These are phyloP conservation scores for Halocaridina rubra DNA, from an alignment of 2,888 invertebrate genomes.

Conservation along the genomic window DNA sequence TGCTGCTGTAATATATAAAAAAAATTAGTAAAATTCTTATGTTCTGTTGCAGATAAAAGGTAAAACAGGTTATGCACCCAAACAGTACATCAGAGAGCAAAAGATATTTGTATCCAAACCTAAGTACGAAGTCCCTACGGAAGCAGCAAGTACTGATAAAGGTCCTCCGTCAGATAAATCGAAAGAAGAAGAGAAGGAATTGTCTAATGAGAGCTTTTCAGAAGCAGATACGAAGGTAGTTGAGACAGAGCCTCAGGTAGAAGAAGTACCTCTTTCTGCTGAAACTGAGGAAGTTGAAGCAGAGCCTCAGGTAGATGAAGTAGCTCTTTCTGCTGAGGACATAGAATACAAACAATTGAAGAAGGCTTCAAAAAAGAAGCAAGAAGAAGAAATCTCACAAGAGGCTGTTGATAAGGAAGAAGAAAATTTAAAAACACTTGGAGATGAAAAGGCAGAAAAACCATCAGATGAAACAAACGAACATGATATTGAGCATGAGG, in stretches of 20 bases:
- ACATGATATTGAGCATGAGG: not conserved
- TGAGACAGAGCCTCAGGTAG: not conserved
- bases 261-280: slow-evolving; percentile 21
- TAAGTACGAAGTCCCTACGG: slow-evolving; percentile 42
- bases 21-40: too few relatives aligned
- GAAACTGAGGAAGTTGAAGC: not conserved
- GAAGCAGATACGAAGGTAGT: not conserved
- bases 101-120: slow-evolving; percentile 14
- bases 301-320: not conserved
- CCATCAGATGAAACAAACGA: not conserved
- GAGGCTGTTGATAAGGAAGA: not conserved
- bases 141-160: not conserved
- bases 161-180: not conserved
- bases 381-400: not conserved
- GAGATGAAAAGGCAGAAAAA: not conserved
- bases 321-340: slow-evolving; percentile 44
- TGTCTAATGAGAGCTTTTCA: too few relatives aligned
- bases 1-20: too few relatives aligned
- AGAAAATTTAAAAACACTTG: not conserved
- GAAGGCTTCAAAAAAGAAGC: not conserved
- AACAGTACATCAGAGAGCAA: slow-evolving; percentile 25
- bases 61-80: slow-evolving; percentile 44
- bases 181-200: not conserved
- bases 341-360: slow-evolving; percentile 22
- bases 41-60: slow-evolving; percentile 43